phyloP scores from a whole-genome alignment of 2,797 vertebrate species.

The Phyllotis vaccarum region DNA sequence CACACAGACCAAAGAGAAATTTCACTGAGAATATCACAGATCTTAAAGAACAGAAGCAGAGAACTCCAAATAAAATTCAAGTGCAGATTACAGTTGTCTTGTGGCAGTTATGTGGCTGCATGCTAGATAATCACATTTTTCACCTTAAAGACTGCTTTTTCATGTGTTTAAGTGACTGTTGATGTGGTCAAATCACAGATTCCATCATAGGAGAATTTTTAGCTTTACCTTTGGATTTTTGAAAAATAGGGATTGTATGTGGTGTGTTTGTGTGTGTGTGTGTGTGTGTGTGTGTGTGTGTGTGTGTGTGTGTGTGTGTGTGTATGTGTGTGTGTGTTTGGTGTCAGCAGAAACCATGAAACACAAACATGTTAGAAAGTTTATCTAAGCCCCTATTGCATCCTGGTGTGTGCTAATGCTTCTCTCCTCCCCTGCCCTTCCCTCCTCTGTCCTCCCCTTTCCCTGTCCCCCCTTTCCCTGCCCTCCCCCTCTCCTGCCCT shows the following conservation, averaged over 20 bases:
- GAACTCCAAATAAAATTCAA: neutral
- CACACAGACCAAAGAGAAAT: slow-evolving; percentile 18
- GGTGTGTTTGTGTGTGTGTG: too few relatives aligned
- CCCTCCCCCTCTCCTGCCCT: neutral
- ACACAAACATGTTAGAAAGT: slow-evolving; percentile 31
- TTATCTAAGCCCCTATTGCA: slow-evolving; percentile 28
- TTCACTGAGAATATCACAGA: neutral
- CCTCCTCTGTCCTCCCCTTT: rapidly evolving
- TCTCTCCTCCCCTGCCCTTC: neutral
- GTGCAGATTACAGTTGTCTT: slow-evolving; percentile 7
- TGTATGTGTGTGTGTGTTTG: neutral
- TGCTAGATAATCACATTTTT: neutral
- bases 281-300: neutral
- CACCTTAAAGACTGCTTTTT: neutral
- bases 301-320: neutral
- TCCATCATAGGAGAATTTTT: slow-evolving; percentile 22
- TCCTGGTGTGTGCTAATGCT: slow-evolving; percentile 21
- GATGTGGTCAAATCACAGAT: slow-evolving; percentile 28
- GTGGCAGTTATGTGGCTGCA: neutral
- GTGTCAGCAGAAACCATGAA: slow-evolving; percentile 29
- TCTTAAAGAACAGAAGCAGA: slow-evolving; percentile 24
- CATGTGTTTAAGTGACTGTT: slow-evolving; percentile 36
- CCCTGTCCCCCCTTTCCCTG: rapidly evolving
- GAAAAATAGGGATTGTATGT: neutral
- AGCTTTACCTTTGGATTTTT: slow-evolving; percentile 49